Conservation (phyloP, 1,140 invertebrate genomes). For the Brachionus manjavacas region DNA sequence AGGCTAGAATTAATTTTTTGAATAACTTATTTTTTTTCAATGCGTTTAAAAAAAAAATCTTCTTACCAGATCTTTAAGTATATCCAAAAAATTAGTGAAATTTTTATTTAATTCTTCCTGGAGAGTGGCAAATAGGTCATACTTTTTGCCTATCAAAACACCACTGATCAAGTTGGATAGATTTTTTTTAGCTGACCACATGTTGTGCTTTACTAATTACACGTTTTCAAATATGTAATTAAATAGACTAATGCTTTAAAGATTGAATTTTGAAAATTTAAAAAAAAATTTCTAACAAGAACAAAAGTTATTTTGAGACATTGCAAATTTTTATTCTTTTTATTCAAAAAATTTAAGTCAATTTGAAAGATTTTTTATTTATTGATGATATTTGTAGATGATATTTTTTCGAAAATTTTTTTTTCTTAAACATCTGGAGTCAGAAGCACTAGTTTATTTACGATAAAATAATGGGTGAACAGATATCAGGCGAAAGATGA, state of each 20-base stretch:
- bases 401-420: neutral
- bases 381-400: no score
- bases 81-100: neutral
- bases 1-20: neutral
- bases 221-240: conserved; percentile 11
- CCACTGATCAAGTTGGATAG: neutral
- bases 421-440: no score
- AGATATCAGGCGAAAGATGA: no score
- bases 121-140: conserved; percentile 16
- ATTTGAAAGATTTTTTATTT: no score
- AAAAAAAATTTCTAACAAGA: neutral
- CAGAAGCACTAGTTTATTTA: no score
- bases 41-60: neutral
- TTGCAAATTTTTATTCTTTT: neutral
- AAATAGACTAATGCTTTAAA: neutral
- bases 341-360: neutral
- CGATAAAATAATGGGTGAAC: no score
- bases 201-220: neutral
- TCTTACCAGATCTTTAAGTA: neutral
- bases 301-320: neutral
- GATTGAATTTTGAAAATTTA: neutral
- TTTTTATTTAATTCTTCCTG: conserved; percentile 37
- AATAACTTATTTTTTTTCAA: no score
- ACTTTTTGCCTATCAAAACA: neutral
- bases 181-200: conserved; percentile 23